phyloP scores from a whole-genome alignment of 2,888 invertebrate genomes.

The Heliconius ismenius region DNA sequence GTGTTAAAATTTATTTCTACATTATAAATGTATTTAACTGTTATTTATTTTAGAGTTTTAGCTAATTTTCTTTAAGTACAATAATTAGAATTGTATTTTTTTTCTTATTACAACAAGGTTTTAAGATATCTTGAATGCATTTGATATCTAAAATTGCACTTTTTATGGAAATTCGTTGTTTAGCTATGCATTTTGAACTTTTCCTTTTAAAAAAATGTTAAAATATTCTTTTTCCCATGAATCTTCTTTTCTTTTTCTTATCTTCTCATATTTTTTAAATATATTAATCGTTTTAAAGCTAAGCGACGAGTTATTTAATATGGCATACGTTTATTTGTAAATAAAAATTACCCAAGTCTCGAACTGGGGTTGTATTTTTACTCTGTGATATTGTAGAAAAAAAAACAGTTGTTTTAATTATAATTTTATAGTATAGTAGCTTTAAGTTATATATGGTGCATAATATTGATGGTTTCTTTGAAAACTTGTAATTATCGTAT shows the following conservation, averaged over 20 bases:
- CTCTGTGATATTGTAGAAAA: slow-evolving; percentile 76
- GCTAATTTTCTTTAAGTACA: slow-evolving; percentile 25
- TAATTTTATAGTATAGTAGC: slow-evolving; percentile 34
- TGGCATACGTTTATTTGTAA: slow-evolving; percentile 47
- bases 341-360: slow-evolving; percentile 50
- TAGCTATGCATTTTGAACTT: not conserved
- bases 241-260: not conserved
- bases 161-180: slow-evolving; percentile 18
- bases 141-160: slow-evolving; percentile 9
- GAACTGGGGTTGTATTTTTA: slow-evolving; percentile 72
- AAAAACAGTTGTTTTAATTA: slow-evolving; percentile 44
- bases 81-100: slow-evolving; percentile 12
- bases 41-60: slow-evolving; percentile 19
- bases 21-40: slow-evolving; percentile 14
- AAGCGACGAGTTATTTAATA: slow-evolving; percentile 9
- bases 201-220: not conserved
- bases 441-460: slow-evolving; percentile 33
- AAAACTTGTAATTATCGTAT: slow-evolving; percentile 5
- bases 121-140: slow-evolving; percentile 15
- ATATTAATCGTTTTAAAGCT: not conserved
- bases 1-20: not conserved
- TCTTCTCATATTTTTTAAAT: not conserved
- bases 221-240: not conserved
- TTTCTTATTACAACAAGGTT: not conserved
- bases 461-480: slow-evolving; percentile 17